These are phyloP conservation scores for Buathra laborator DNA, from an alignment of 2,888 invertebrate genomes.

Conservation along the genomic window DNA sequence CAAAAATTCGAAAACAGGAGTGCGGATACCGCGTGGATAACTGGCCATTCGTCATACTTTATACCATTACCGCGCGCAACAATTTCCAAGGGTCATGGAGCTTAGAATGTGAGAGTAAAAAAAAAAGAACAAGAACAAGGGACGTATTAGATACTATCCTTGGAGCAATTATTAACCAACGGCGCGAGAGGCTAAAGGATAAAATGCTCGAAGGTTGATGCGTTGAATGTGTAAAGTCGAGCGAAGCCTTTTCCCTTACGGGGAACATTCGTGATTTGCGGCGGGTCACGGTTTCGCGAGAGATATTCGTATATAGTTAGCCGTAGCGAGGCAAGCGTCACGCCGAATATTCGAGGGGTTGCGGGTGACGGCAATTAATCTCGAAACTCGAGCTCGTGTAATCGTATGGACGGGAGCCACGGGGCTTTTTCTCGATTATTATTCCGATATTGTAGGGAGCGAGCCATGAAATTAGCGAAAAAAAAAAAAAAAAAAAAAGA, in stretches of 20 bases:
- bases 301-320: not conserved
- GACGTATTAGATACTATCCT: conserved; percentile 15
- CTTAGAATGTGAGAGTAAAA: conserved; percentile 30
- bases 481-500: conserved; percentile 6
- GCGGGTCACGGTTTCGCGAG: conserved; percentile 47
- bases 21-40: conserved; percentile 80
- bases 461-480: conserved; percentile 63
- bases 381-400: conserved; percentile 59
- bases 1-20: conserved; percentile 77
- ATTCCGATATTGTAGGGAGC: conserved; percentile 36
- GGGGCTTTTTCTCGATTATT: conserved; percentile 47
- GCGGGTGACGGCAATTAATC: conserved; percentile 70
- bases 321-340: conserved; percentile 34
- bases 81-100: conserved; percentile 29
- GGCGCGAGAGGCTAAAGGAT: conserved; percentile 11
- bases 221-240: conserved; percentile 37
- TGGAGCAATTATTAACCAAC: conserved; percentile 38
- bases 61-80: conserved; percentile 66
- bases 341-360: conserved; percentile 50
- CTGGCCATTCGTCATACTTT: conserved; percentile 81
- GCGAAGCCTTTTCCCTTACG: not conserved
- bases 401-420: conserved; percentile 45
- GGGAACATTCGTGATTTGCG: not conserved
- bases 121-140: conserved; percentile 37
- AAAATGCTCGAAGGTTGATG: conserved; percentile 10